These are phyloP conservation scores for Babyrousa celebensis DNA, from an alignment of 2,797 vertebrate genomes.

Conservation along the genomic window DNA sequence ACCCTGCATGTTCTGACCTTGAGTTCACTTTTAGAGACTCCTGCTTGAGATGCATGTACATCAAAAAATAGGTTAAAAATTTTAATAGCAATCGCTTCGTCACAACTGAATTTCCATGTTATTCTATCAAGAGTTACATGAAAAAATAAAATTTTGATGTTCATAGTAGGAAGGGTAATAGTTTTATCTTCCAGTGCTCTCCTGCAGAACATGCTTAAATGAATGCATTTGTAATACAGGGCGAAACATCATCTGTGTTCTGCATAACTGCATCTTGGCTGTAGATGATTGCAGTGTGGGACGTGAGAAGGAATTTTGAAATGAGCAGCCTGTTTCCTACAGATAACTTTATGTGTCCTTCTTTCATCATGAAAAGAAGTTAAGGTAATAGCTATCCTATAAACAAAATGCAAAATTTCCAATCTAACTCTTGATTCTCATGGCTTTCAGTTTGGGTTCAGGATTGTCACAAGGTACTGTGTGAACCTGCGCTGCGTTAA, in stretches of 20 bases:
- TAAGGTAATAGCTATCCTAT: constrained; percentile 68
- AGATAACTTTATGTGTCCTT: constrained; percentile 83
- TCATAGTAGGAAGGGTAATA: constrained; percentile 28
- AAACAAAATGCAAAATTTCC: constrained; percentile 74
- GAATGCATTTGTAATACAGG: constrained; percentile 64
- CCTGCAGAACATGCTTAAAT: constrained; percentile 62
- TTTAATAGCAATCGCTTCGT: constrained; percentile 55
- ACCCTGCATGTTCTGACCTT: neutral
- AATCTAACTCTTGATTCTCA: constrained; percentile 21
- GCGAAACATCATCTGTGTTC: constrained; percentile 66
- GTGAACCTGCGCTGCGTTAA: constrained; percentile 16
- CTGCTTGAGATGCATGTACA: neutral
- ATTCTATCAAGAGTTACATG: constrained; percentile 67
- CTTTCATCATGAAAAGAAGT: constrained; percentile 69
- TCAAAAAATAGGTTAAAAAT: neutral
- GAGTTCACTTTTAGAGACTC: neutral
- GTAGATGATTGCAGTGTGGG: constrained; percentile 73
- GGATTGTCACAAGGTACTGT: neutral
- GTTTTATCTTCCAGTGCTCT: constrained; percentile 2
- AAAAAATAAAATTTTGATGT: constrained; percentile 48
- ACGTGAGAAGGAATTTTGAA: constrained; percentile 73
- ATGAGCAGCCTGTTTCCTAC: constrained; percentile 78
- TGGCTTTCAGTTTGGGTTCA: neutral
- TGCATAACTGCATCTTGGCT: constrained; percentile 42
- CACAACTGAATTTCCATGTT: constrained; percentile 42